phyloP scores from a whole-genome alignment of 2,888 invertebrate genomes.

The Scaptomyza reducta region DNA sequence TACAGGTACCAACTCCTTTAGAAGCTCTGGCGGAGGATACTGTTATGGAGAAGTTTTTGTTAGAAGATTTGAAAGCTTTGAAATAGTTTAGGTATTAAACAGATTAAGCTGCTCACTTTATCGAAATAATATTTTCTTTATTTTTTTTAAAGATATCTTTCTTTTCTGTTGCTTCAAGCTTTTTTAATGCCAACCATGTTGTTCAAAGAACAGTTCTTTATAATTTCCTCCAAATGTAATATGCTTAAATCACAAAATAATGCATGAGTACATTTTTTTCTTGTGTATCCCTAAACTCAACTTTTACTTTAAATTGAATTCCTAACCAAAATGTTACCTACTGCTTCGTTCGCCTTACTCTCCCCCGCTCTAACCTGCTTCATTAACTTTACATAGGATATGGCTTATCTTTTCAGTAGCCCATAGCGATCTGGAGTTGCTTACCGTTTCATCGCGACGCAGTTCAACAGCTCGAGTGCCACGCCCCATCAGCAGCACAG shows the following conservation, averaged over 20 bases:
- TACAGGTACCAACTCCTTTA: conserved; percentile 65
- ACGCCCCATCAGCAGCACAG: conserved; percentile 32
- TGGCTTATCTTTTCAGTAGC: neutral
- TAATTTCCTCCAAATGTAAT: no score
- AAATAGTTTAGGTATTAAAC: no score
- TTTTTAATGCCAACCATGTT: no score
- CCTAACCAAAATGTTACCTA: neutral
- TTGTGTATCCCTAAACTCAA: no score
- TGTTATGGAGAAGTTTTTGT: conserved; percentile 25
- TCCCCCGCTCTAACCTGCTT: neutral
- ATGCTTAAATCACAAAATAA: no score
- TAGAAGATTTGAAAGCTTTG: neutral
- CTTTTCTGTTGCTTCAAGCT: no score
- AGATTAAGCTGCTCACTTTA: no score
- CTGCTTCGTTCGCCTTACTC: neutral
- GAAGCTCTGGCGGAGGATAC: conserved; percentile 78
- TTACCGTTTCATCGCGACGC: conserved; percentile 77
- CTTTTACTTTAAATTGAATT: neutral
- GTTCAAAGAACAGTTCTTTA: no score
- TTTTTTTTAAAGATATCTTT: no score
- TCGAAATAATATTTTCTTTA: no score
- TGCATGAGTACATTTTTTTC: no score
- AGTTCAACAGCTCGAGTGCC: conserved; percentile 52
- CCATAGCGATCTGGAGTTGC: conserved; percentile 30
- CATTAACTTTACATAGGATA: conserved; percentile 30